Evolutionary conservation across 2,113 vertebrate species (phyloP).

Genomic region (Scophthalmus maximus): DNA sequence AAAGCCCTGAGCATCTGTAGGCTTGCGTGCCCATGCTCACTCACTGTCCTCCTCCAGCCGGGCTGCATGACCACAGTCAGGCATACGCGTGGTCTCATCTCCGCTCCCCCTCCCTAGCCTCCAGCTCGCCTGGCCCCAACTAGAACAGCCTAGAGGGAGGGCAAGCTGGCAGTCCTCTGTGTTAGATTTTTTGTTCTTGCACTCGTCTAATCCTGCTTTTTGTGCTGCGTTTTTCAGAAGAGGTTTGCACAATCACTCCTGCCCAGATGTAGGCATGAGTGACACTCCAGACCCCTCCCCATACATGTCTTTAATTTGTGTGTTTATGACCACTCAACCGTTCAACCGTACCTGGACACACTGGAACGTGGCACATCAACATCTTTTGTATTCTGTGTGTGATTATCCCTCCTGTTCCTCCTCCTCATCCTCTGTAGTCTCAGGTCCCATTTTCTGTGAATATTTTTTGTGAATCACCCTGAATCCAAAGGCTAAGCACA

Average conservation of each 20-base stretch:
- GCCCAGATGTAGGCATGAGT: slow-evolving; percentile 37
- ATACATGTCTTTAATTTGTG: slow-evolving; percentile 44
- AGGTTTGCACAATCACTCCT: slow-evolving; percentile 58
- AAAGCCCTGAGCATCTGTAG: slow-evolving; percentile 51
- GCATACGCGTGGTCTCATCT: slow-evolving; percentile 21
- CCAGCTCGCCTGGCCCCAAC: slow-evolving; percentile 49
- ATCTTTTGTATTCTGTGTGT: slow-evolving; percentile 1
- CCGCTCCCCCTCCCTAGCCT: slow-evolving; percentile 20
- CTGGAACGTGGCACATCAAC: background rate
- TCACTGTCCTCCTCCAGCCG: slow-evolving; percentile 39
- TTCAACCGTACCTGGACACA: slow-evolving; percentile 30
- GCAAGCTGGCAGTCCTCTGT: slow-evolving; percentile 49
- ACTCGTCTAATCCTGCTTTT: slow-evolving; percentile 65
- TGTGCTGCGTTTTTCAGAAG: slow-evolving; percentile 55
- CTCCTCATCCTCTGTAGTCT: slow-evolving; percentile 1
- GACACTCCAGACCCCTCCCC: slow-evolving; percentile 32
- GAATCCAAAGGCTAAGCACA: slow-evolving; percentile 53
- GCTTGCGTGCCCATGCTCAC: slow-evolving; percentile 40
- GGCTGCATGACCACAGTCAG: slow-evolving; percentile 26
- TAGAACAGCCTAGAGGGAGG: slow-evolving; percentile 67
- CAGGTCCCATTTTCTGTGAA: slow-evolving; percentile 29
- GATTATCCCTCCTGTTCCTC: slow-evolving; percentile 5
- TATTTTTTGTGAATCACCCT: slow-evolving; percentile 62
- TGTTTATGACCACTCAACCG: slow-evolving; percentile 40
- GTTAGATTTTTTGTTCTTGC: slow-evolving; percentile 28